Evolutionary conservation across 2,113 vertebrate genomes (phyloP).

Genomic region (Delphinapterus leucas): DNA sequence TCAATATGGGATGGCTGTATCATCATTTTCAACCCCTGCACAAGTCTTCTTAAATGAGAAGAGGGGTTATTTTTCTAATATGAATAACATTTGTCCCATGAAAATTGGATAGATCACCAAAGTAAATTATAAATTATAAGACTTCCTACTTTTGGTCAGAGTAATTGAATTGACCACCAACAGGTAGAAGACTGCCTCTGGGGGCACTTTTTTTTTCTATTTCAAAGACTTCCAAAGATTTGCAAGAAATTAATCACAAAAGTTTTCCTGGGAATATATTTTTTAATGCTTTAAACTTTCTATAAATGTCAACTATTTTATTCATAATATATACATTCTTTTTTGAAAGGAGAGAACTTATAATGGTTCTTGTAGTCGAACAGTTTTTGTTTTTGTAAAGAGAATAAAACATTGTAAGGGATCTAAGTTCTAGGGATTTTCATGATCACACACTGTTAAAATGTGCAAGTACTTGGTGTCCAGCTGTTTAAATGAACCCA

Average conservation of each 20-base stretch:
- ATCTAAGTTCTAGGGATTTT: not conserved
- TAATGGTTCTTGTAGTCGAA: not conserved
- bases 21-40: not conserved
- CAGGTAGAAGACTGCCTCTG: not conserved
- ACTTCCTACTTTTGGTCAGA: not conserved
- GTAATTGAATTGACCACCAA: not conserved
- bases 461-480: not conserved
- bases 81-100: not conserved
- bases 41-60: not conserved
- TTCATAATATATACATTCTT: not conserved
- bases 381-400: not conserved
- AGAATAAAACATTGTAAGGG: not conserved
- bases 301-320: conserved; percentile 14
- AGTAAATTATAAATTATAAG: not conserved
- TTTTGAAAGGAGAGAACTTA: conserved; percentile 18
- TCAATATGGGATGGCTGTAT: not conserved
- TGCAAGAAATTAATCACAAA: conserved; percentile 10
- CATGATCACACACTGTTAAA: not conserved
- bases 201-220: not conserved
- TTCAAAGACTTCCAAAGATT: conserved; percentile 14
- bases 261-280: not conserved
- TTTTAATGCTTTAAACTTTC: conserved; percentile 9
- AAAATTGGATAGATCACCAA: not conserved
- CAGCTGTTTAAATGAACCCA: not conserved
- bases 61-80: not conserved